Evolutionary conservation across 2,113 vertebrate genomes (phyloP), one percentile per base, ranked within the genome.

Genomic region (Lamprotornis superbus): DNA sequence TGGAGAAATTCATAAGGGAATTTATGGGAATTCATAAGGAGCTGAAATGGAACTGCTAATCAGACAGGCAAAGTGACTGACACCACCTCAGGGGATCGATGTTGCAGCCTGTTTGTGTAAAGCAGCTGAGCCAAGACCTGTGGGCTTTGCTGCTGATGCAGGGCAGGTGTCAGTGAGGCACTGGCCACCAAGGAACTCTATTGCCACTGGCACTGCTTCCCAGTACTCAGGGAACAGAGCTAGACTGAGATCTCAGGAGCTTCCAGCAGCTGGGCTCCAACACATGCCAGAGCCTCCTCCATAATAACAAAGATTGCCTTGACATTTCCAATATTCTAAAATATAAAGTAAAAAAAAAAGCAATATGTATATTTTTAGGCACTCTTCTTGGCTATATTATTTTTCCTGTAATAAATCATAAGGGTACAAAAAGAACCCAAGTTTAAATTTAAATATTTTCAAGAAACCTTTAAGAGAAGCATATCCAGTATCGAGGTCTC

Each of bases 261-360:
- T 83, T 47, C 60, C 60, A 57, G 76, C 25, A 7, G 31, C 3
- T 27, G n/a, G 33, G 30, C 39, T 86, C 23, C 55, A 78, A 70
- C 25, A 71, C 21, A 40, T 77, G 39, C 23, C 83, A 88, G 42
- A 83, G 21, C 76, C 52, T 94, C 73, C 64, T 73, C 57, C 83
- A 73, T 2, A 91, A 22, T 1, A 87, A 60, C 55, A 70, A 90
- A 89, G 73, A 91, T 70, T 50, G 52, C 56, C 83, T 68, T 94
- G 76, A 86, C 69, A 64, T 90, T 96, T 93, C 33, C 76, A 95
- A 40, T 89, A 87, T 71, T 77, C 56, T 75, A 52, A 92, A 55
- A 39, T 59, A 86, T 16, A 83, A 90, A 88, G 27, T 27, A 76
- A 83, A 39, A 49, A 90, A 82, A 94, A 91, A 78, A 39, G 17